Base-by-base conservation (phyloP, 2,888 invertebrate species). In the Drosophila atroscutellata region DNA sequence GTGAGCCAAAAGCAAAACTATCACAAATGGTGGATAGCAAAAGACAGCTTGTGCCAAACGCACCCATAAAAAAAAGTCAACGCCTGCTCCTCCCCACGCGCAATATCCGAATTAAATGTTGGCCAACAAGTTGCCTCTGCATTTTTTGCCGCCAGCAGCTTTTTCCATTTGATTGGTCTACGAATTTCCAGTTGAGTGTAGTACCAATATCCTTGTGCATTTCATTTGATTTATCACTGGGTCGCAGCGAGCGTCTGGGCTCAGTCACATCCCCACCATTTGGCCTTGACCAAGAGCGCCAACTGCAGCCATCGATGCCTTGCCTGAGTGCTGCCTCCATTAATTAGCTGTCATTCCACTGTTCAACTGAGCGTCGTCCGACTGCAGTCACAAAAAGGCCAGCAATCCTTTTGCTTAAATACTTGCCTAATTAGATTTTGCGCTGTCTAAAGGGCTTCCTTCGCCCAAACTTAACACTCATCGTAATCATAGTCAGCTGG, bases 1-100 rank as follows among this genome's bases (percentile, higher is more conserved):
- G 75, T 34, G 72, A 73, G 49, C 52, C 54, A 37, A 47, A 54
- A 71, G 52, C 26, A 34, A 58, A 60, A 54, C 65, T 55, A 70
- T 86, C 78, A 78, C 75, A 89, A 86, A 77, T 75, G 63, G 62
- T 52, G 75, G 83, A 86, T 71, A 62, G 37, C 70, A 49, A 67
- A 80, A 83, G 86, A 74, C 57, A 34, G 34, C 37, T 24, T 24
- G 34, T 34, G 52, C 24, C 6, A 11, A 69, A 67, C 73, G 67
- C 75, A 83, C 81, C 72, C 74, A 86, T 74, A 72, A 5, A 67
- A 73, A 75, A 75, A 75, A 68, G 59, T 72, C 71, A 52, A 52
- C 18, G 18, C 15, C 34, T 24, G 66, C 49, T 58, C 39, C n/a
- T 39, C 13, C 45, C 45, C 20, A 20, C 20, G 13, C 20, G 7